Evolutionary conservation across 2,797 vertebrate species (phyloP).

Genomic region (Acrossocheilus wenchowensis): DNA sequence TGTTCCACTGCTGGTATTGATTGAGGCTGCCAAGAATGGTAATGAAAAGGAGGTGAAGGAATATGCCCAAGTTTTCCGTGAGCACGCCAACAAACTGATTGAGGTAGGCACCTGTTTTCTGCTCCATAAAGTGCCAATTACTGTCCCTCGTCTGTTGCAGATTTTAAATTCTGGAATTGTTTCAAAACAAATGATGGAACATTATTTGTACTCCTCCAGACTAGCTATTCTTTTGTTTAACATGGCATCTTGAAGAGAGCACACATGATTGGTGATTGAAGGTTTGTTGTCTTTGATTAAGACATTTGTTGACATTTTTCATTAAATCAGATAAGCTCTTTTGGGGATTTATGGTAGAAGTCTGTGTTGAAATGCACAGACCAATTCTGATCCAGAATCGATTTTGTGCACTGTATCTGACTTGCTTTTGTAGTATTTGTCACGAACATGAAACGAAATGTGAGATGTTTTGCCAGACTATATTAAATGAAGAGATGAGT

Average conservation of each 20-base stretch:
- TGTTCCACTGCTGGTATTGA: slow-evolving; percentile 95
- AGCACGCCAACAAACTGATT: slow-evolving; percentile 98
- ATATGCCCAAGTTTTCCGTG: slow-evolving; percentile 98
- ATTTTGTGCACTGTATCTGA: background rate
- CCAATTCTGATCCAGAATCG: background rate
- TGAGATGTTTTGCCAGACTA: background rate
- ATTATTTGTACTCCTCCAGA: slow-evolving; percentile 41
- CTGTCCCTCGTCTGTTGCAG: slow-evolving; percentile 12
- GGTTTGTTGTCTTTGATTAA: background rate
- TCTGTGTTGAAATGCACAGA: background rate
- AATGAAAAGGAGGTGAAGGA: slow-evolving; percentile 99
- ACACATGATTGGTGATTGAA: background rate
- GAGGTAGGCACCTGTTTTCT: slow-evolving; percentile 81
- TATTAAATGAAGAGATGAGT: background rate
- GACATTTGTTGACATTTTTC: background rate
- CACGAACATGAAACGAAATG: background rate
- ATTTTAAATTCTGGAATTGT: slow-evolving; percentile 18
- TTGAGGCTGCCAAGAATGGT: slow-evolving; percentile 98
- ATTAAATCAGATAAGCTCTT: background rate
- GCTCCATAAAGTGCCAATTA: slow-evolving; percentile 36
- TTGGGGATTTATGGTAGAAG: background rate
- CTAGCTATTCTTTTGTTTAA: slow-evolving; percentile 31
- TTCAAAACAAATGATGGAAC: slow-evolving; percentile 51
- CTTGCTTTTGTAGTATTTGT: background rate
- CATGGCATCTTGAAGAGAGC: background rate